These are phyloP conservation scores for Athalia rosae DNA, from an alignment of 2,888 invertebrate genomes.

Conservation along the genomic window DNA sequence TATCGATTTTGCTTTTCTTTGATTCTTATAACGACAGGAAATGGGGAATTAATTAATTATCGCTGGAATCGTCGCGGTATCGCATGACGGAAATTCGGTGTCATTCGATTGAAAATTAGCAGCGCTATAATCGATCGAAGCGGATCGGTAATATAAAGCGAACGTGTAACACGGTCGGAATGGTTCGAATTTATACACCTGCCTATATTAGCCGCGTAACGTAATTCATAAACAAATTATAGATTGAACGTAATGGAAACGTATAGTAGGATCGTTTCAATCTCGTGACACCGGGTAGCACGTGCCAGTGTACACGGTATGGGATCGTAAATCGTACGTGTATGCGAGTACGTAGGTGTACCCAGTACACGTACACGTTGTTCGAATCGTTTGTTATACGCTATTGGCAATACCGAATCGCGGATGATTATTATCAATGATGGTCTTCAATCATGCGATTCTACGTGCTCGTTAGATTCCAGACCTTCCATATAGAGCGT, in stretches of 20 bases:
- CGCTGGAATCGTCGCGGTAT: not conserved
- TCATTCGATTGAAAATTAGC: slow-evolving; percentile 3
- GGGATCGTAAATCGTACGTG: no score
- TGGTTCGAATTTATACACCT: not conserved
- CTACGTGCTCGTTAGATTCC: slow-evolving; percentile 2
- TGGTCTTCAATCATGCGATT: slow-evolving; percentile 19
- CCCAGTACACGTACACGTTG: no score
- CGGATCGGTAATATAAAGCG: slow-evolving; percentile 2
- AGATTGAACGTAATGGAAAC: not conserved
- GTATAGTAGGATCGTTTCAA: not conserved
- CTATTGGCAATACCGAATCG: not conserved
- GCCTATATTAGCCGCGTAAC: not conserved
- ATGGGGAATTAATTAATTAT: no score
- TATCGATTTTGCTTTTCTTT: no score
- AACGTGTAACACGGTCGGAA: not conserved
- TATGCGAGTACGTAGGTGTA: no score
- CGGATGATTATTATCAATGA: slow-evolving; percentile 22
- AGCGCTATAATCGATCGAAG: not conserved
- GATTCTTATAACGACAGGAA: no score
- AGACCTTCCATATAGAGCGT: not conserved
- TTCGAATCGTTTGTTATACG: slow-evolving; percentile 9
- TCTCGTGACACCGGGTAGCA: not conserved
- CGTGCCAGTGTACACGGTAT: not conserved
- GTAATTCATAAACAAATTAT: not conserved
- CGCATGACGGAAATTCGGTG: not conserved